Evolutionary conservation across 1,140 invertebrate species (phyloP).

Genomic region (Dreissena rostriformis): DNA sequence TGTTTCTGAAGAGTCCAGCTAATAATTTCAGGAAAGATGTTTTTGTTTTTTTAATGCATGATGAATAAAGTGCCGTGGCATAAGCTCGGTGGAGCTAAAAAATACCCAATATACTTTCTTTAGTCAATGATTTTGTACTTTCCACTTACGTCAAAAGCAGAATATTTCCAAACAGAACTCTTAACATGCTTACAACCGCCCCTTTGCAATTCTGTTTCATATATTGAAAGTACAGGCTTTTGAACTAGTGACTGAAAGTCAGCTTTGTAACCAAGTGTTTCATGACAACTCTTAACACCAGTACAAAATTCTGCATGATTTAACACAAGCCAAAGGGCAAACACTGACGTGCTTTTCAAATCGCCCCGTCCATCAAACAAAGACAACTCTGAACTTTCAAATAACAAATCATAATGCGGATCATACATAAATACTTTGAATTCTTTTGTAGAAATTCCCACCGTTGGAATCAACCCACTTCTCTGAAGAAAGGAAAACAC

Average conservation of each 20-base stretch:
- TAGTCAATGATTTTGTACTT: too few relatives aligned
- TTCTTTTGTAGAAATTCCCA: not conserved
- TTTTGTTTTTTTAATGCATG: too few relatives aligned
- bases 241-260: not conserved
- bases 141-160: too few relatives aligned
- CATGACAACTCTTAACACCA: slow-evolving; percentile 13
- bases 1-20: too few relatives aligned
- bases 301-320: slow-evolving; percentile 10
- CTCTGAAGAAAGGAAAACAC: slow-evolving; percentile 5
- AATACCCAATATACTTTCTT: too few relatives aligned
- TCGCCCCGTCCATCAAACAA: not conserved
- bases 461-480: not conserved
- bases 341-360: not conserved
- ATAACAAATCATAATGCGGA: slow-evolving; percentile 15
- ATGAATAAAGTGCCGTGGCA: too few relatives aligned
- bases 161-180: not conserved
- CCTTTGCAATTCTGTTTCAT: slow-evolving; percentile 1
- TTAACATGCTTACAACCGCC: slow-evolving; percentile 16
- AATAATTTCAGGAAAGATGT: too few relatives aligned
- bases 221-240: not conserved
- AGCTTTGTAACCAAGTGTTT: slow-evolving; percentile 12
- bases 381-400: slow-evolving; percentile 13
- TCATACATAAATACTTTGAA: slow-evolving; percentile 27
- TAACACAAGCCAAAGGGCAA: slow-evolving; percentile 3
- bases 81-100: too few relatives aligned